Evolutionary conservation across 2,888 invertebrate species (phyloP).

Genomic region (Eretmocerus hayati): DNA sequence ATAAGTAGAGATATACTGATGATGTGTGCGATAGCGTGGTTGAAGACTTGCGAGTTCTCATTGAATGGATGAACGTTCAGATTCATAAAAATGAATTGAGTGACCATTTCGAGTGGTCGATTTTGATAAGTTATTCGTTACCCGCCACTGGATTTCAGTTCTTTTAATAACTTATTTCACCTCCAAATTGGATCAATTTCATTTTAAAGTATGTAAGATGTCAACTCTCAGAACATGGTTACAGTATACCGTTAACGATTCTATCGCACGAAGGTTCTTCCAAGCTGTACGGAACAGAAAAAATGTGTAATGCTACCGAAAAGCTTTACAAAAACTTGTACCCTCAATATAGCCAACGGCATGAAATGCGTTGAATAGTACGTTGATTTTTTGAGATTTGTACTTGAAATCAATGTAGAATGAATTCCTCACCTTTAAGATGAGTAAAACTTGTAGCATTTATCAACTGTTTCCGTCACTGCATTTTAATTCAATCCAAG

Average conservation of each 20-base stretch:
- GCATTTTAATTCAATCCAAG: constrained; percentile 1
- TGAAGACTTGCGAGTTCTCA: too few relatives aligned
- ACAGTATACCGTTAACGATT: too few relatives aligned
- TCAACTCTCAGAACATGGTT: too few relatives aligned
- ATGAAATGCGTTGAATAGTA: constrained; percentile 27
- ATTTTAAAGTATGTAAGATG: constrained; percentile 46
- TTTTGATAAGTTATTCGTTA: neutral
- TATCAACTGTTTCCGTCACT: neutral
- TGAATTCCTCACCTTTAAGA: constrained; percentile 18
- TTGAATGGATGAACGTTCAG: too few relatives aligned
- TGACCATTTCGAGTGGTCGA: too few relatives aligned
- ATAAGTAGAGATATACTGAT: neutral
- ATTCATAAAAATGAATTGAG: too few relatives aligned
- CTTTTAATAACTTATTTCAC: constrained; percentile 23
- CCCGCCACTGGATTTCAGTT: constrained; percentile 20
- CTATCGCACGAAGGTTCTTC: constrained; percentile 26
- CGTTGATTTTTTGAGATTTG: constrained; percentile 37
- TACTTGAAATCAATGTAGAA: constrained; percentile 36
- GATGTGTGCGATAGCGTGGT: neutral
- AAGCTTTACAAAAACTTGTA: too few relatives aligned
- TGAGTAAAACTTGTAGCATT: neutral
- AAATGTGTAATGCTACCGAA: neutral
- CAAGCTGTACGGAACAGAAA: constrained; percentile 28
- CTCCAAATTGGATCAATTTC: constrained; percentile 30
- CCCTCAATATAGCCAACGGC: constrained; percentile 20